Evolutionary conservation across 2,797 vertebrate species (phyloP).

Genomic region (Sebastes nivosus): DNA sequence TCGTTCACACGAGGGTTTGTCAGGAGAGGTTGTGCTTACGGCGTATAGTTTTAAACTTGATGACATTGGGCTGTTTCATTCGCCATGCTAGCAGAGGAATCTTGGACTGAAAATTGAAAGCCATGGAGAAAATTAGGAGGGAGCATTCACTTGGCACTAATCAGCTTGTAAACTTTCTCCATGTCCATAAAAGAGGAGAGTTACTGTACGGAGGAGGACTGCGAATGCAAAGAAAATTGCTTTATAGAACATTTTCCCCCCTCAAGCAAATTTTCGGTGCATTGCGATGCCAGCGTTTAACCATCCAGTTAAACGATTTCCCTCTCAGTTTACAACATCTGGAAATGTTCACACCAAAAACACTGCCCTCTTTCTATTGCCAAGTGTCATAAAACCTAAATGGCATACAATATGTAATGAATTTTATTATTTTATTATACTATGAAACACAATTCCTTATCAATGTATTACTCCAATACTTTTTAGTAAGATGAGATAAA

Average conservation of each 20-base stretch:
- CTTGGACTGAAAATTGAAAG: conserved; percentile 42
- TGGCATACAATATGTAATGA: background rate
- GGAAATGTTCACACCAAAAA: conserved; percentile 66
- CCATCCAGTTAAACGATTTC: conserved; percentile 60
- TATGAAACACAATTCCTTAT: conserved; percentile 17
- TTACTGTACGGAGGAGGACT: conserved; percentile 20
- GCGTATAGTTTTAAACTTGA: conserved; percentile 9
- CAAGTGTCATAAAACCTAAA: conserved; percentile 33
- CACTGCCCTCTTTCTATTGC: conserved; percentile 22
- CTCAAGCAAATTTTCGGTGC: conserved; percentile 15
- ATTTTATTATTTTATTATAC: background rate
- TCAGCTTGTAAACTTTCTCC: conserved; percentile 41
- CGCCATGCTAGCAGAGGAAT: conserved; percentile 38
- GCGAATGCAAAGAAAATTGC: conserved; percentile 25
- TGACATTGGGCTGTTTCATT: conserved; percentile 38
- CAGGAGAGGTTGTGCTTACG: conserved; percentile 39
- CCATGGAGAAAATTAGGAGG: conserved; percentile 32
- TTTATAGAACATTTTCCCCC: conserved; percentile 24
- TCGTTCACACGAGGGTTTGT: conserved; percentile 36
- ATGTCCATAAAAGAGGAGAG: conserved; percentile 49
- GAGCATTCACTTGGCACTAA: conserved; percentile 52
- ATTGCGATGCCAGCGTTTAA: conserved; percentile 36
- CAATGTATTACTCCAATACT: background rate
- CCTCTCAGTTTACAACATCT: conserved; percentile 67
- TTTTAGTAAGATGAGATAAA: background rate